Conservation (phyloP, 2,113 vertebrate species). For the Hippopotamus amphibius region DNA sequence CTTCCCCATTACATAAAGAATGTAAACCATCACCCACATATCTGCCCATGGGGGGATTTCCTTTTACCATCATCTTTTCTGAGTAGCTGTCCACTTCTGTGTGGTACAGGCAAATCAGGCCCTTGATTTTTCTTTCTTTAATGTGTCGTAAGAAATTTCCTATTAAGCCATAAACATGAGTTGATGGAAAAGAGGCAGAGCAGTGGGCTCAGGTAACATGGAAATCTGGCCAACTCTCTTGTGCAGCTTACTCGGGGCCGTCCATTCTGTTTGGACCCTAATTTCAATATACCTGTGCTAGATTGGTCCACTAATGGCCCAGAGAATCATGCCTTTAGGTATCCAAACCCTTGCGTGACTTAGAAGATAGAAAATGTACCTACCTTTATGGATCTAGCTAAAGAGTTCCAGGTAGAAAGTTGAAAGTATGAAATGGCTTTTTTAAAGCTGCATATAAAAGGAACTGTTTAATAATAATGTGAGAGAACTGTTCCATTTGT, state of each 20-base stretch:
- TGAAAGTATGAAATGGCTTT: neutral
- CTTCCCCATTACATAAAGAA: neutral
- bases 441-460: neutral
- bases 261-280: neutral
- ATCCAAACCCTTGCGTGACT: neutral
- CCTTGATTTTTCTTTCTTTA: neutral
- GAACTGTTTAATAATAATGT: neutral
- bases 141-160: neutral
- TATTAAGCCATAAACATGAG: neutral
- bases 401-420: neutral
- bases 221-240: neutral
- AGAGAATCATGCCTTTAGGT: neutral
- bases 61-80: neutral
- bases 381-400: neutral
- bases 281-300: neutral
- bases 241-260: neutral
- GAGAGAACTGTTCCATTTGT: neutral
- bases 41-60: neutral
- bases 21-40: neutral
- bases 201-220: neutral
- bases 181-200: neutral
- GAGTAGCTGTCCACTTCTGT: neutral
- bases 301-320: no score
- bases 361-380: neutral
- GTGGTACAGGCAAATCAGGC: neutral